Conservation (phyloP, 2,113 vertebrate genomes). For the Naja naja region DNA sequence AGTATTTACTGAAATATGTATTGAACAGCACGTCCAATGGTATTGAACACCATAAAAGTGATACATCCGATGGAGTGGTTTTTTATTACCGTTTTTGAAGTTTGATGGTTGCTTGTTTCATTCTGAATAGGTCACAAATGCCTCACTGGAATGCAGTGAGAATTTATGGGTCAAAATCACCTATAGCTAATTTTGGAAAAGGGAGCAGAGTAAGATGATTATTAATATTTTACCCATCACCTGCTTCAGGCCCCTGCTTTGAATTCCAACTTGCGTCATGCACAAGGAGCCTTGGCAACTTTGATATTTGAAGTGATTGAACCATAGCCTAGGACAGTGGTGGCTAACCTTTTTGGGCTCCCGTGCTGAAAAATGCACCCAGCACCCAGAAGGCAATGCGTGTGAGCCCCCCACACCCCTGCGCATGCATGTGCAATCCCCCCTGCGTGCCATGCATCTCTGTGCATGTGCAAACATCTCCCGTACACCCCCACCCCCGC, state of each 20-base stretch:
- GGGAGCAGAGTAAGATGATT: background rate
- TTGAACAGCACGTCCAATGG: too few species aligned
- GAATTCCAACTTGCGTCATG: background rate
- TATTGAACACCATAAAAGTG: too few species aligned
- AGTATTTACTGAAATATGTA: conserved; percentile 19
- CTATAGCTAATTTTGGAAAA: background rate
- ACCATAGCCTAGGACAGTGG: background rate
- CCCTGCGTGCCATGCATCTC: too few species aligned
- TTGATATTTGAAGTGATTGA: background rate
- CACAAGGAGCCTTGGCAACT: background rate
- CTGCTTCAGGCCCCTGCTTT: background rate
- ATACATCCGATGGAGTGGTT: background rate
- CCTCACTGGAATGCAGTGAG: background rate
- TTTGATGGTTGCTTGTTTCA: background rate
- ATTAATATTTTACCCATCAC: background rate
- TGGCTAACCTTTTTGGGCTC: too few species aligned
- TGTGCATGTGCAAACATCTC: too few species aligned
- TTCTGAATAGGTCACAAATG: background rate
- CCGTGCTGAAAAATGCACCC: too few species aligned
- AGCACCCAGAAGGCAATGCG: too few species aligned
- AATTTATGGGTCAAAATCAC: background rate
- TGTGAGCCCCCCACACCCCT: too few species aligned
- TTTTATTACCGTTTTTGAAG: background rate
- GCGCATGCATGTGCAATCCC: too few species aligned
- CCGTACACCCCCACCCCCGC: too few species aligned